Conservation (phyloP, 2,113 vertebrate genomes). For the Tiliqua scincoides region DNA sequence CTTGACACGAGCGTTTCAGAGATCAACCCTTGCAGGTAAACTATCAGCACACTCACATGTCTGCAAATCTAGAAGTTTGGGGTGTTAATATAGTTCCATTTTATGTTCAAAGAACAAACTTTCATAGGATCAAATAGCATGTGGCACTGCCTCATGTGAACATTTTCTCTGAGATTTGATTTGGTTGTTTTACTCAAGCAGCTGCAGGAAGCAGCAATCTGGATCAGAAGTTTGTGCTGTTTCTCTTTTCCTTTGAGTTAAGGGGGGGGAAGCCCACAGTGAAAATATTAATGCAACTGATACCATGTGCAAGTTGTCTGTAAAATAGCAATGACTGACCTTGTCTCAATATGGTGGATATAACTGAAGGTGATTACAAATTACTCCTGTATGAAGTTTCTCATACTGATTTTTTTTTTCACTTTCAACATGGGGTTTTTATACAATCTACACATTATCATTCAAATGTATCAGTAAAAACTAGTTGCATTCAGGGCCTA, state of each 20-base stretch:
- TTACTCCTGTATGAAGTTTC: not conserved
- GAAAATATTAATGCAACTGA: not conserved
- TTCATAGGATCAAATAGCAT: not conserved
- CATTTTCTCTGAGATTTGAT: not conserved
- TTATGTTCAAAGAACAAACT: not conserved
- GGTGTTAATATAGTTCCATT: not conserved
- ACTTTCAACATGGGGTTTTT: not conserved
- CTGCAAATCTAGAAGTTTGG: no score
- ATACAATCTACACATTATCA: not conserved
- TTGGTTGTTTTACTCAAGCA: not conserved
- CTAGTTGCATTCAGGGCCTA: not conserved
- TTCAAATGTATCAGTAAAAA: not conserved
- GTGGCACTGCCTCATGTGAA: not conserved
- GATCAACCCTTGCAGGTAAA: no score
- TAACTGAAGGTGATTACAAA: not conserved
- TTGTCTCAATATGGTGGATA: not conserved
- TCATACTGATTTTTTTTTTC: not conserved
- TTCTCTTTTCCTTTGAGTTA: not conserved
- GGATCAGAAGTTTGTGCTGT: not conserved
- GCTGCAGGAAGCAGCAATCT: not conserved
- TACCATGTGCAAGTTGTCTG: not conserved
- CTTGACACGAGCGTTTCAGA: no score
- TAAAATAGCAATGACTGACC: not conserved
- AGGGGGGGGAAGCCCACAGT: no score
- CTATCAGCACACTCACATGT: no score